Evolutionary conservation across 2,888 invertebrate species (phyloP).

Genomic region (Agonum fuliginosum): DNA sequence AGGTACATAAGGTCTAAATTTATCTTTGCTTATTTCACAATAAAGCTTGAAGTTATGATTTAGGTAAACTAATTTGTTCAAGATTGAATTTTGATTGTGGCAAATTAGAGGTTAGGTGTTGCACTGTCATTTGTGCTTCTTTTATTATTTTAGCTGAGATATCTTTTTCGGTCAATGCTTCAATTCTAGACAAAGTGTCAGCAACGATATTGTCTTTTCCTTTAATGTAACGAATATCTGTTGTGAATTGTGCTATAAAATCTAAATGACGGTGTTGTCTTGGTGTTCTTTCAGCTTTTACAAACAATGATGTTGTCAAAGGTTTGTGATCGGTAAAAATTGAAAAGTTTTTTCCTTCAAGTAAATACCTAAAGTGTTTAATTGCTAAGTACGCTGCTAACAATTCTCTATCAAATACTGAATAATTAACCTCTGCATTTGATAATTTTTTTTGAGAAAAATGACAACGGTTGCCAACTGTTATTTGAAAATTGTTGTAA

Average conservation of each 20-base stretch:
- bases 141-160: neutral
- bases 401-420: slow-evolving; percentile 70
- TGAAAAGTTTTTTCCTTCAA: slow-evolving; percentile 68
- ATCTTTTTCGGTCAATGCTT: neutral
- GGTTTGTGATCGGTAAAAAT: slow-evolving; percentile 69
- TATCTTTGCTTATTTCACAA: neutral
- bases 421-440: slow-evolving; percentile 67
- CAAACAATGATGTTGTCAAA: too few relatives aligned
- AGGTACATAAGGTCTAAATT: neutral
- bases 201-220: neutral
- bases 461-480: slow-evolving; percentile 67
- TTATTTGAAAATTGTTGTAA: slow-evolving; percentile 66
- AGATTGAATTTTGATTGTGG: neutral
- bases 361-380: slow-evolving; percentile 67
- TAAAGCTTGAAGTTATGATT: neutral
- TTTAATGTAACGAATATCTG: neutral
- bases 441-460: slow-evolving; percentile 67
- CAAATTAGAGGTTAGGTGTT: neutral
- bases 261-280: too few relatives aligned
- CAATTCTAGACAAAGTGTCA: neutral
- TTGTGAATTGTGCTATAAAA: too few relatives aligned
- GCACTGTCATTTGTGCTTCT: neutral
- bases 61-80: neutral
- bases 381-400: slow-evolving; percentile 69
- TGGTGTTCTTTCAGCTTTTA: too few relatives aligned